Base-by-base conservation (phyloP, 2,113 vertebrate genomes). In the Proteles cristata region DNA sequence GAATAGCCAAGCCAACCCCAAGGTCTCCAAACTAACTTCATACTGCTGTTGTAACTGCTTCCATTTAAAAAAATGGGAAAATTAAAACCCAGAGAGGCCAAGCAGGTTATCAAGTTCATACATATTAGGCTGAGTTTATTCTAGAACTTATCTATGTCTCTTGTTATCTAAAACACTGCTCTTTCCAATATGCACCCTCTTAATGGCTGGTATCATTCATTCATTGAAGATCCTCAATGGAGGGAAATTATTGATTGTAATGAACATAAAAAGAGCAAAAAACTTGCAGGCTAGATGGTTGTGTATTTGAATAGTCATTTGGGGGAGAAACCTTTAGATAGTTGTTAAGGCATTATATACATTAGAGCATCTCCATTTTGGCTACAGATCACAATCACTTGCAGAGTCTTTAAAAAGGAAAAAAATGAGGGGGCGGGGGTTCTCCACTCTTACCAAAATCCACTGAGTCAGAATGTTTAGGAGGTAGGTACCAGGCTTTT, bases 171-270 rank as follows among this genome's bases (percentile, higher is more conserved):
- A 68, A 90, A 50, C n/a, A 88, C 3, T 81, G 6, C 16, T 94
- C n/a, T 89, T 93, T 86, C 74, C 69, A 86, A 66, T 35, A 88
- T 93, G 69, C 0, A 71, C 6, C 4, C 4, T 55, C 61, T 96
- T 87, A 93, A 95, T 21, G 80, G 19, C 61, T 86, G n/a, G 16
- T 66, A 53, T 94, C 19, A 68, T 31, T 95, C 83, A 83, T 3
- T 55, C 83, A 83, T 3, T 55, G 58, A 94, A 10, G 48, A 28
- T 43, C 16, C 53, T 97, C 61, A 74, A 1, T 69, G 50, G n/a
- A 93, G 71, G 84, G n/a, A 94, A 95, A 93, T 55, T 35, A 90
- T 65, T 74, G 55, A 86, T 90, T 90, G n/a, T 39, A 26, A 95
- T 53, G 25, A 97, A 77, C 43, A 82, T 85, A 68, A 90, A 81